A percentile compares a stretch with the other conserved stretches of the same genome.
These are phyloP conservation scores for Girardia tigrina DNA, from an alignment of 2,888 invertebrate species.

Conservation along the genomic window DNA sequence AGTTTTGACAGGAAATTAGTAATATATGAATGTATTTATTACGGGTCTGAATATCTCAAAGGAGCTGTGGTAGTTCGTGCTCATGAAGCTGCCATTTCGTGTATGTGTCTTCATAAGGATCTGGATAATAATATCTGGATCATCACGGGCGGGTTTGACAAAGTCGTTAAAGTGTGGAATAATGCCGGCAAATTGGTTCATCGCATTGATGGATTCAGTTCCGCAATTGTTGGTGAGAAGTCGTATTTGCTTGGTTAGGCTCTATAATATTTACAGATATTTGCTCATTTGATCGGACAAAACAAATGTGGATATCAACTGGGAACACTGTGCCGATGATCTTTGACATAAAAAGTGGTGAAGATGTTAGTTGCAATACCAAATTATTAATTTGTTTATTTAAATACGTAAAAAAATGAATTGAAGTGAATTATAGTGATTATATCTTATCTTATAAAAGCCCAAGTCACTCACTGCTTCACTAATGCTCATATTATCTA, in stretches of 20 bases:
- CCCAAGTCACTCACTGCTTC: too few species aligned
- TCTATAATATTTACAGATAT: neutral
- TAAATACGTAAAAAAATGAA: too few species aligned
- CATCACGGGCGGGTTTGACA: slow-evolving; percentile 50
- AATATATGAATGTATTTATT: slow-evolving; percentile 49
- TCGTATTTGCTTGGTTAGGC: too few species aligned
- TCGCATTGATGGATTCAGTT: slow-evolving; percentile 43
- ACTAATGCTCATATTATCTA: too few species aligned
- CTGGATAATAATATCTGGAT: slow-evolving; percentile 49
- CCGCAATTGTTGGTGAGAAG: slow-evolving; percentile 42
- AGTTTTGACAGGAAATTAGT: slow-evolving; percentile 47
- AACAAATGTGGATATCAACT: neutral
- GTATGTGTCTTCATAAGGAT: slow-evolving; percentile 46
- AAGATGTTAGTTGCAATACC: slow-evolving; percentile 47
- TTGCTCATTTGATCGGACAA: neutral
- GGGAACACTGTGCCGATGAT: slow-evolving; percentile 38
- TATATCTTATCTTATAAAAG: too few species aligned
- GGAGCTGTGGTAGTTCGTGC: slow-evolving; percentile 38
- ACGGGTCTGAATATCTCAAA: slow-evolving; percentile 38
- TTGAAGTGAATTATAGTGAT: too few species aligned
- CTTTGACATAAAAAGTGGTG: slow-evolving; percentile 50
- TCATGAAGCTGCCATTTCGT: slow-evolving; percentile 49
- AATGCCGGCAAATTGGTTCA: slow-evolving; percentile 48
- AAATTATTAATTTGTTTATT: too few species aligned
- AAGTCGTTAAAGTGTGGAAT: slow-evolving; percentile 49